Percentiles rank a stretch among this genome's conserved stretches.
These are phyloP conservation scores for Dryococelus australis DNA, from an alignment of 2,888 invertebrate genomes.

Conservation along the genomic window DNA sequence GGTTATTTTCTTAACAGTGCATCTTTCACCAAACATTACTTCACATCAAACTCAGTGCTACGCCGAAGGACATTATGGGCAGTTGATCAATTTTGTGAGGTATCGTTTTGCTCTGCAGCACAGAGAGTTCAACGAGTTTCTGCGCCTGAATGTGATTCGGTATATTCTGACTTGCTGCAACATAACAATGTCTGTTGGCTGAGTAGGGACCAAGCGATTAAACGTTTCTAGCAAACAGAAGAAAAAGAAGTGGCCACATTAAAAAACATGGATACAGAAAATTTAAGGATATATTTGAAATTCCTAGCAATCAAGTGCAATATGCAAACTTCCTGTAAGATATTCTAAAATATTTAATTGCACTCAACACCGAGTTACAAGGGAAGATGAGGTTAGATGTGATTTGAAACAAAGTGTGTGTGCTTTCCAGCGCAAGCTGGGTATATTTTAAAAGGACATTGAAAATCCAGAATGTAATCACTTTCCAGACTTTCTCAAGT, in stretches of 20 bases:
- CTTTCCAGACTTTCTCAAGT: constrained; percentile 51
- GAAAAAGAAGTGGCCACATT: constrained; percentile 28
- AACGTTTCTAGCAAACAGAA: constrained; percentile 30
- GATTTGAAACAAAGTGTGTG: constrained; percentile 48
- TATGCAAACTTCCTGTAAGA: constrained; percentile 21
- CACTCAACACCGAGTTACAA: constrained; percentile 39
- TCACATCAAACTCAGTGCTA: constrained; percentile 26
- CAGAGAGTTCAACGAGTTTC: constrained; percentile 43
- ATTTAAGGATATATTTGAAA: not conserved
- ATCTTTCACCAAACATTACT: constrained; percentile 48
- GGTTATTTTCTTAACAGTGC: constrained; percentile 34
- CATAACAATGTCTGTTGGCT: constrained; percentile 50
- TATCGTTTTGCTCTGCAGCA: constrained; percentile 46
- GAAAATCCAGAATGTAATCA: constrained; percentile 33
- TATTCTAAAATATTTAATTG: constrained; percentile 26
- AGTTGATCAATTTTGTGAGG: constrained; percentile 35
- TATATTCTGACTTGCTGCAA: constrained; percentile 36
- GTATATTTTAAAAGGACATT: constrained; percentile 42
- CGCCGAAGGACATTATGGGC: constrained; percentile 24
- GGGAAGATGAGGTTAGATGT: constrained; percentile 48
- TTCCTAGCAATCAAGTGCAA: not conserved
- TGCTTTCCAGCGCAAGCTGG: constrained; percentile 47
- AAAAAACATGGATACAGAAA: not conserved
- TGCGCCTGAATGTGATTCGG: constrained; percentile 46
- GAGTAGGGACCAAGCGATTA: constrained; percentile 46